Evolutionary conservation across 2,113 vertebrate genomes (phyloP).

Genomic region (Syngnathus scovelli): DNA sequence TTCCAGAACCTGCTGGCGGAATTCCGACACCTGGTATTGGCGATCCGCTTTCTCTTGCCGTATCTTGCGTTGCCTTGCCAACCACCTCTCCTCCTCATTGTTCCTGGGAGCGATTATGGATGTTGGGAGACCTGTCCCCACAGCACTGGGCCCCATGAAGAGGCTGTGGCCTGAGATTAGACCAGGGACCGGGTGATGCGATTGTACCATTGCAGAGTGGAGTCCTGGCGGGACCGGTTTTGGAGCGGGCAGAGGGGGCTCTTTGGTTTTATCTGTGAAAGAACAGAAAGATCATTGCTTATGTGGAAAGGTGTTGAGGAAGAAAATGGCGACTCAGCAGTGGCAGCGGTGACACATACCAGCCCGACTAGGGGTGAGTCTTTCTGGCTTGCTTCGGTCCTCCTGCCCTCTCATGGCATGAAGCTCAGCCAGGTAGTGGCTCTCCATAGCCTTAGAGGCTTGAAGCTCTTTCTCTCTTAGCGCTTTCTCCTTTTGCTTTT

Average conservation of each 20-base stretch:
- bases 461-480: constrained; percentile 88
- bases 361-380: constrained; percentile 80
- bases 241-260: constrained; percentile 74
- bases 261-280: constrained; percentile 89
- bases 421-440: constrained; percentile 82
- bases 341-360: constrained; percentile 64
- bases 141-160: constrained; percentile 76
- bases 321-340: neutral
- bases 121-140: constrained; percentile 66
- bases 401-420: constrained; percentile 83
- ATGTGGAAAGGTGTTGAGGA: neutral
- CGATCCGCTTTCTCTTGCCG: constrained; percentile 96
- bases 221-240: constrained; percentile 84
- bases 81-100: constrained; percentile 96
- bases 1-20: constrained; percentile 94
- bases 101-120: constrained; percentile 84
- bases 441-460: constrained; percentile 85
- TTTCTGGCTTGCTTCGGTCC: constrained; percentile 84
- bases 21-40: constrained; percentile 95
- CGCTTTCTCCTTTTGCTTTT: constrained; percentile 82
- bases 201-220: constrained; percentile 69
- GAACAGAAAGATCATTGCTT: neutral
- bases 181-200: constrained; percentile 80
- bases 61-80: constrained; percentile 88
- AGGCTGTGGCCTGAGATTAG: constrained; percentile 81